Evolutionary conservation across 2,797 vertebrate species (phyloP), one percentile per base, ranked within the genome.

Genomic region (Thamnophis elegans): DNA sequence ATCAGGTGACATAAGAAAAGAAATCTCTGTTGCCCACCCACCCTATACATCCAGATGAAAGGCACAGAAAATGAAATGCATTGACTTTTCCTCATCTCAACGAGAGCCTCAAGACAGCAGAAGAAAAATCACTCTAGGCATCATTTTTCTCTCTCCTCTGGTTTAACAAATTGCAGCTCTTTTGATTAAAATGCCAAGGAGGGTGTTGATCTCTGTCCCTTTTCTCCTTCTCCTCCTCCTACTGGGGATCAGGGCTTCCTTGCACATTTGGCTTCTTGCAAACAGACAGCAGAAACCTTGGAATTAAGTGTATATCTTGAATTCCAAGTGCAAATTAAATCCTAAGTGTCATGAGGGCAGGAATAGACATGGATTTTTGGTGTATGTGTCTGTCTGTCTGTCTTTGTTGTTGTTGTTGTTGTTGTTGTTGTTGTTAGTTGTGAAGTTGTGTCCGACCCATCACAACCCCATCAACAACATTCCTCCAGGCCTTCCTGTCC

Each of bases 1-100:
- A 95, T 96, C 94, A 94, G 65, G 94, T 89, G 93, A 82, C 89
- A 94, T 89, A 42, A 62, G 65, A 92, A 82, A 82, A 93, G 91
- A 13, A 6, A 26, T 89, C 32, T 5, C 28, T 87, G 8, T 20
- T 78, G 5, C 54, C 28, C 85, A 36, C 32, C 6, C 47, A 26
- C 28, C 42, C 68, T 90, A 85, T 1, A 0, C 22, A 68, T 0
- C 2, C 85, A 92, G 91, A 93, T 94, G 90, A 85, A 94, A 94
- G 92, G 8, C 42, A n/a, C 36, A 51, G 90, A 90, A 91, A 5
- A 85, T 68, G 87, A 88, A 94, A 0, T 88, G 90, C 87, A 91
- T 53, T n/a, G 26, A 82, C 53, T 95, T 47, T 55, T 78, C 22
- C 55, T 95, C 5, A 1, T 68, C 93, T 92, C 47, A 22, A n/a